Evolutionary conservation across 2,888 invertebrate genomes (phyloP), one percentile per base, ranked within the genome.

Genomic region (Pasiphila rectangulata): DNA sequence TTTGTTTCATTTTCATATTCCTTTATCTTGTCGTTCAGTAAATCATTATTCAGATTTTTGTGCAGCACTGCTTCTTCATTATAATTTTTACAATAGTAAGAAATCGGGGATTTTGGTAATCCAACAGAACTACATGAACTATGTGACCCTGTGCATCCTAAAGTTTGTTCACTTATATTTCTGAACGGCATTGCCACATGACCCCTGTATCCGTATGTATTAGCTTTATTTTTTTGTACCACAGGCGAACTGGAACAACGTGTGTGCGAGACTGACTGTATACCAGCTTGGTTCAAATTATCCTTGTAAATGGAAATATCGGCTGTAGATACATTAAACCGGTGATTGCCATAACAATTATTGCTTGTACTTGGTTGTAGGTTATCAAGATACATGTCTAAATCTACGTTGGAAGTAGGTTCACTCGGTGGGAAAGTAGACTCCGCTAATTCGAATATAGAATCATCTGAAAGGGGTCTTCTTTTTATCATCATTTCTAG

Each of bases 391-490:
- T 93, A 94, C 52, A 90, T 90, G 71, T 94, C 93, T 37, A 94
- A 80, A 66, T 93, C 92, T n/a, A 91, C 85, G 54, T 90, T 91
- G 15, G 87, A 80, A 2, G 82, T 64, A 3, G 79, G 75, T 24
- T 91, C 91, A 59, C 54, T 68, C 21, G 88, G 83, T 46, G 90
- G 87, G 47, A 89, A 89, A 57, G 91, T 90, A 12, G 92, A 77
- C 6, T 91, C 90, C 46, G 92, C 92, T 29, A 94, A 83, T 69
- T 94, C 93, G 67, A 93, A 93, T 27, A 92, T 81, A 35, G 93
- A 94, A 61, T 95, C 93, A 67, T 94, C 94, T 12, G 94, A 94
- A 2, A 95, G 89, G 0, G 95, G 94, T 56, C 94, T 84, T 37
- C 95, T 86, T 63, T 94, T 95, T 27, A 93, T 74, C 59, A 92